Evolutionary conservation across 2,797 vertebrate species (phyloP), one percentile per base, ranked within the genome.

Genomic region (Malacoctenus gilli): DNA sequence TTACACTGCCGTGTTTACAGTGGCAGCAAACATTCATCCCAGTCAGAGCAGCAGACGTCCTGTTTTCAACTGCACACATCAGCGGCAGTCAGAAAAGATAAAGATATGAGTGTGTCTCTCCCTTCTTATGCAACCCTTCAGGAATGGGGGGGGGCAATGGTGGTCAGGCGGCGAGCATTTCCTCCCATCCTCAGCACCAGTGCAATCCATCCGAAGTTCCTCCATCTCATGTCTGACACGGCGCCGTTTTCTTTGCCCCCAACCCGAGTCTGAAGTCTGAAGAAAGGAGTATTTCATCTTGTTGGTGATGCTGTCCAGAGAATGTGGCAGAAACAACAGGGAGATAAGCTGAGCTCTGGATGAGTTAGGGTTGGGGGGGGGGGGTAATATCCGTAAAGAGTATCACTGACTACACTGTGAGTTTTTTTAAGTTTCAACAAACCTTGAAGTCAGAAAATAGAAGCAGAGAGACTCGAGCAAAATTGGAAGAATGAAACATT

Each of bases 31-130:
- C 80, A 85, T 71, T 83, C 68, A 79, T 58, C 72, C 59, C 66
- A 65, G 68, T 79, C 64, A 42, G 65, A 62, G 63, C 59, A 22
- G 59, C 68, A 48, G 56, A 82, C 73, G 73, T 80, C 80, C 75
- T 76, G 76, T 77, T 74, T 81, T 68, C 58, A 67, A 71, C 71
- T 84, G 56, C 70, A 60, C 62, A 59, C 59, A 71, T 36, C 46
- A 49, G 47, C 56, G 58, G 46, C 47, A 57, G 58, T 72, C 52
- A 69, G 80, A 80, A 78, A 63, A 73, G 77, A 65, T 59, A 64
- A 48, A 47, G 60, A 50, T 50, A 47, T 6, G 36, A 66, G 64
- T 49, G 44, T 67, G 41, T 75, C 30, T 60, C 60, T 47, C 66
- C 40, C 54, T 39, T 35, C 50, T 82, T 75, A 52, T 49, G 47